Conservation (phyloP, 2,888 invertebrate species). For the Drosophila niveifrons region DNA sequence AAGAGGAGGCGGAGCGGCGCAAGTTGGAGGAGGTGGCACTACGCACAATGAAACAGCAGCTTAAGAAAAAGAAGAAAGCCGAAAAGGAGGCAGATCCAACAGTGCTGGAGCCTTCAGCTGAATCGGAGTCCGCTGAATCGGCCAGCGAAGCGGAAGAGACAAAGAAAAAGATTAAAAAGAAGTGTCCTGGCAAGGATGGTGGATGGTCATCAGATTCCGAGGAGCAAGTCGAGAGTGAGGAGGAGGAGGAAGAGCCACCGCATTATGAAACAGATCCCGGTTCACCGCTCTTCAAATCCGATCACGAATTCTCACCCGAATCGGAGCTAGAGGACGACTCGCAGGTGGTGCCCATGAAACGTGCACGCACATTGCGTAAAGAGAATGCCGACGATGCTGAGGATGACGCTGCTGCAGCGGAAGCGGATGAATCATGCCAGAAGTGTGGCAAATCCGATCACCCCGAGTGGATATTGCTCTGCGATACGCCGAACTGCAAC, state of each 20-base stretch:
- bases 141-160: slow-evolving; percentile 82
- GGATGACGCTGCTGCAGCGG: slow-evolving; percentile 85
- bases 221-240: slow-evolving; percentile 86
- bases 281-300: slow-evolving; percentile 89
- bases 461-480: slow-evolving; percentile 98
- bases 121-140: slow-evolving; percentile 69
- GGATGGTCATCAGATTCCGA: slow-evolving; percentile 85
- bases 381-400: slow-evolving; percentile 87
- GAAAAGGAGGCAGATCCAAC: slow-evolving; percentile 83
- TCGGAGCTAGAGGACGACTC: slow-evolving; percentile 92
- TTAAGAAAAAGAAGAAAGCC: slow-evolving; percentile 86
- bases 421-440: slow-evolving; percentile 90
- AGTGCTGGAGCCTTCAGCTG: slow-evolving; percentile 78
- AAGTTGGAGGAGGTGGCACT: slow-evolving; percentile 91
- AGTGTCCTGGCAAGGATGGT: slow-evolving; percentile 83
- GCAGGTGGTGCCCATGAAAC: slow-evolving; percentile 89
- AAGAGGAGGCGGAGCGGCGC: slow-evolving; percentile 92
- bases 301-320: slow-evolving; percentile 97
- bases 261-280: slow-evolving; percentile 86
- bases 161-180: slow-evolving; percentile 85
- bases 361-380: slow-evolving; percentile 92
- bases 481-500: slow-evolving; percentile 94
- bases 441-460: slow-evolving; percentile 96
- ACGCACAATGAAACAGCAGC: slow-evolving; percentile 88
- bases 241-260: slow-evolving; percentile 86